Conservation (phyloP, 2,888 invertebrate species). For the Melanotus villosus region DNA sequence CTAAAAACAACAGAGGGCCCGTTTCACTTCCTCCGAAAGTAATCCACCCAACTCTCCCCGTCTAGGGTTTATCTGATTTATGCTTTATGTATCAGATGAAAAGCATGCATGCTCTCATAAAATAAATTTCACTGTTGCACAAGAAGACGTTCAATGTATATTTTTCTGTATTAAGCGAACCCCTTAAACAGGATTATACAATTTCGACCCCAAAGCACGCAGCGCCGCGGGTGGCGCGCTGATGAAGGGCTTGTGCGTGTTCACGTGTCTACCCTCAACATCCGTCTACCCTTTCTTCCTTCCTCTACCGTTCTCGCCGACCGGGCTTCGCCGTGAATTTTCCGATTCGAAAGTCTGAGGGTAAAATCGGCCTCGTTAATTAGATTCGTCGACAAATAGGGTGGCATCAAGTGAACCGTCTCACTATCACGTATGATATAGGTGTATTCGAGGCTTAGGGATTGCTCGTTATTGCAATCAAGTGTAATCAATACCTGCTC, state of each 20-base stretch:
- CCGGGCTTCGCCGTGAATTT: slow-evolving; percentile 36
- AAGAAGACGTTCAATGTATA: slow-evolving; percentile 42
- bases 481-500: neutral
- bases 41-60: slow-evolving; percentile 10
- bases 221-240: slow-evolving; percentile 45
- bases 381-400: slow-evolving; percentile 44
- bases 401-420: slow-evolving; percentile 32
- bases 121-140: slow-evolving; percentile 34
- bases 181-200: slow-evolving; percentile 44
- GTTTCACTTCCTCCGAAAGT: slow-evolving; percentile 35
- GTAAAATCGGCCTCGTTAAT: slow-evolving; percentile 44
- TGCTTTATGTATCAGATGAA: slow-evolving; percentile 21
- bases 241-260: slow-evolving; percentile 49
- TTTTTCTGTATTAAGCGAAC: slow-evolving; percentile 39
- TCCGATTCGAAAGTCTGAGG: slow-evolving; percentile 42
- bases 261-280: slow-evolving; percentile 45
- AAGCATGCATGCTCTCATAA: slow-evolving; percentile 31
- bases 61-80: slow-evolving; percentile 34
- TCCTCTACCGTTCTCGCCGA: slow-evolving; percentile 33
- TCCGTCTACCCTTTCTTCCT: slow-evolving; percentile 45
- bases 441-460: neutral
- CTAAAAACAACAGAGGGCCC: slow-evolving; percentile 31
- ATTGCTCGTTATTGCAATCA: slow-evolving; percentile 6
- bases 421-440: slow-evolving; percentile 26
- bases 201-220: slow-evolving; percentile 47